A percentile compares a stretch with the other conserved stretches of the same genome.
phyloP scores from a whole-genome alignment of 1,140 invertebrate species.

The Pogonomyrmex barbatus region DNA sequence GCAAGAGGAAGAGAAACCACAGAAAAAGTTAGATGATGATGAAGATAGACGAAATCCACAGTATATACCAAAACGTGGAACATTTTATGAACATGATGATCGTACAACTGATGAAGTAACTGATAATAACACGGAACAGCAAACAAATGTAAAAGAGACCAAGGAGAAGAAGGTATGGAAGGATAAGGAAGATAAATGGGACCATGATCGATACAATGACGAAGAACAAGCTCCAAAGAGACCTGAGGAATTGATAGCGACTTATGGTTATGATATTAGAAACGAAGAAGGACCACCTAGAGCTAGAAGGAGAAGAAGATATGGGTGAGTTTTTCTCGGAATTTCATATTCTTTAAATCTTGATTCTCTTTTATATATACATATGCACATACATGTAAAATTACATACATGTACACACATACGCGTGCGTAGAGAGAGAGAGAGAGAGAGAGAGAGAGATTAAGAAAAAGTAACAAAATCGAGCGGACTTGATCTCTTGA shows the following conservation, averaged over 20 bases:
- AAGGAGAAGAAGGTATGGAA: slow-evolving; percentile 88
- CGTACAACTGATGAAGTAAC: slow-evolving; percentile 90
- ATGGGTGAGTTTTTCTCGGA: slow-evolving; percentile 88
- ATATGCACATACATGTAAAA: no score
- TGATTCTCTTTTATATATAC: not conserved
- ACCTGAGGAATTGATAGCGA: slow-evolving; percentile 93
- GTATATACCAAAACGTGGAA: slow-evolving; percentile 97
- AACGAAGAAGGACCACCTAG: slow-evolving; percentile 96
- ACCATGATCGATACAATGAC: slow-evolving; percentile 95
- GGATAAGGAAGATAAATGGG: slow-evolving; percentile 92
- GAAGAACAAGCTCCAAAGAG: slow-evolving; percentile 94
- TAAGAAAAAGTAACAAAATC: no score
- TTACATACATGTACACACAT: no score
- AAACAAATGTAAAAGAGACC: slow-evolving; percentile 81
- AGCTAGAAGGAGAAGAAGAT: slow-evolving; percentile 93
- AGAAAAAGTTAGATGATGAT: slow-evolving; percentile 94
- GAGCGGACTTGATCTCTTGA: no score
- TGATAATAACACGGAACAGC: slow-evolving; percentile 81
- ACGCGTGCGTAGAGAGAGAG: no score
- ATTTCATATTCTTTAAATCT: not conserved
- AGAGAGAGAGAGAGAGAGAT: no score
- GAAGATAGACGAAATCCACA: slow-evolving; percentile 98
- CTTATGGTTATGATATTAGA: slow-evolving; percentile 98
- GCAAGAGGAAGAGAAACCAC: slow-evolving; percentile 87
- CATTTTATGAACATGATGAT: slow-evolving; percentile 98